A percentile compares a stretch with the other conserved stretches of the same genome.
Evolutionary conservation across 2,797 vertebrate genomes (phyloP).

Genomic region (Lepus oiostolus): DNA sequence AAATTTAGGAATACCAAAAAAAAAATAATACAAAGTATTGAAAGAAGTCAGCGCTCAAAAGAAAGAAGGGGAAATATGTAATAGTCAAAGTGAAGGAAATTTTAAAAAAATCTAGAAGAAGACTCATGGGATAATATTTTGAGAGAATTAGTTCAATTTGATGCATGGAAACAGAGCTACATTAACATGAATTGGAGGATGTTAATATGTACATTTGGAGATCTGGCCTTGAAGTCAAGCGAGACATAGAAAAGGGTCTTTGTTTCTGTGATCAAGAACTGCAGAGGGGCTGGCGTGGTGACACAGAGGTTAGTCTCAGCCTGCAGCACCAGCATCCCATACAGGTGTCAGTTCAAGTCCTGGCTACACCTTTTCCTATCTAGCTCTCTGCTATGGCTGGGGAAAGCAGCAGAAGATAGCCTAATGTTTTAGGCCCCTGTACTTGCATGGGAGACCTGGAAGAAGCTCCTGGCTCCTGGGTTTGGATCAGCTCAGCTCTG

Average conservation of each 20-base stretch:
- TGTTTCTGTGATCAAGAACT: not conserved
- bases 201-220: not conserved
- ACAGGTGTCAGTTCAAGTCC: no score
- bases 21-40: not conserved
- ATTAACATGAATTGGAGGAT: not conserved
- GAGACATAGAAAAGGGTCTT: not conserved
- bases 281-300: no score
- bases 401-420: no score
- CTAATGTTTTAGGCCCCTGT: no score
- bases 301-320: no score
- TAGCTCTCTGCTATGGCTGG: no score
- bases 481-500: no score
- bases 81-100: not conserved
- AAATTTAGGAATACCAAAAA: not conserved
- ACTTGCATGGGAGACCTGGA: no score
- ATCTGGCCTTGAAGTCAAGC: not conserved
- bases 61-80: not conserved
- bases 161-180: not conserved
- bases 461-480: no score
- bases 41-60: not conserved
- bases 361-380: no score
- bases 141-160: not conserved
- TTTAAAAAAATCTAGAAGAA: not conserved
- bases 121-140: not conserved
- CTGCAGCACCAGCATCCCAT: no score